A percentile compares a stretch with the other conserved stretches of the same genome.
These are phyloP conservation scores for Aplochiton taeniatus DNA, from an alignment of 2,797 vertebrate species.

Conservation along the genomic window DNA sequence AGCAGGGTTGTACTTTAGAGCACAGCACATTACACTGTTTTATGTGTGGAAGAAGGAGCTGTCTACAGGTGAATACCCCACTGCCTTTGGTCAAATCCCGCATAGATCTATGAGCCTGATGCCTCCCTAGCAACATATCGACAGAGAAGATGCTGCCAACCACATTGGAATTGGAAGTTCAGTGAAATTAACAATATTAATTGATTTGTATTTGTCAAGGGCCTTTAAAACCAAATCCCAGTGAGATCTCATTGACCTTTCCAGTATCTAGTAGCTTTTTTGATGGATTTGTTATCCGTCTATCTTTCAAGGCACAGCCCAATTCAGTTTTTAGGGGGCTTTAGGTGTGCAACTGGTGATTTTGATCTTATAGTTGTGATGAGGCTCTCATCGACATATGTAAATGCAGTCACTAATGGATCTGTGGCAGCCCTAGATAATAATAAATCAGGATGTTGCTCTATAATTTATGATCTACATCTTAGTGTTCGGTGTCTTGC, in stretches of 20 bases:
- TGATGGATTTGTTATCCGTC: conserved; percentile 7
- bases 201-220: not conserved
- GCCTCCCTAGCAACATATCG: conserved; percentile 15
- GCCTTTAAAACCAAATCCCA: too few relatives aligned
- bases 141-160: conserved; percentile 3
- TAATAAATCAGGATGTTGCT: conserved; percentile 64
- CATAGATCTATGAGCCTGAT: conserved; percentile 6
- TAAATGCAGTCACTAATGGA: conserved; percentile 45
- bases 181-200: conserved; percentile 8
- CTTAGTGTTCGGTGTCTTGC: conserved; percentile 56
- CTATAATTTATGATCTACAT: conserved; percentile 69
- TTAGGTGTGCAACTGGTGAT: too few relatives aligned
- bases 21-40: conserved; percentile 5
- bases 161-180: conserved; percentile 3
- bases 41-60: conserved; percentile 4
- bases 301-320: conserved; percentile 30
- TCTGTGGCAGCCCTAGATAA: conserved; percentile 45
- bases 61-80: not conserved
- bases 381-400: not conserved
- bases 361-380: too few relatives aligned
- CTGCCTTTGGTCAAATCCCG: conserved; percentile 19
- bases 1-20: not conserved
- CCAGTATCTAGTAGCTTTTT: not conserved
- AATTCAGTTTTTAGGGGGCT: conserved; percentile 18
- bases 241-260: not conserved